These are phyloP conservation scores for Atrina japonica DNA, from an alignment of 2,888 invertebrate species.

Conservation along the genomic window DNA sequence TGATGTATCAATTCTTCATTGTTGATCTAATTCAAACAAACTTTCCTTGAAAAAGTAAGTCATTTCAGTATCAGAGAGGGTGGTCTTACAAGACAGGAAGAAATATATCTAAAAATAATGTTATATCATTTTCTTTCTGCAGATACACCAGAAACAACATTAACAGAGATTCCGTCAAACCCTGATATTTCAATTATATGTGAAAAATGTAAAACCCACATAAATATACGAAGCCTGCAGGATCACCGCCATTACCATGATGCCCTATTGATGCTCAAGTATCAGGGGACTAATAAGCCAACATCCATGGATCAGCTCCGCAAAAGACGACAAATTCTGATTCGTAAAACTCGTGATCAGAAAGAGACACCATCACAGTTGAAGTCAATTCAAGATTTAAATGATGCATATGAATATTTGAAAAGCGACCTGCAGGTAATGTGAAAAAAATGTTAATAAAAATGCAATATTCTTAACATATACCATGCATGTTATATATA, in stretches of 20 bases:
- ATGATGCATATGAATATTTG: slow-evolving; percentile 77
- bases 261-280: slow-evolving; percentile 66
- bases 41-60: no score
- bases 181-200: slow-evolving; percentile 73
- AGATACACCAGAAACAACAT: slow-evolving; percentile 72
- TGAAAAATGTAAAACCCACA: slow-evolving; percentile 66
- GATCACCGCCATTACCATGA: slow-evolving; percentile 74
- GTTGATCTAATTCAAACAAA: no score
- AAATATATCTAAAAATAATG: not conserved
- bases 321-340: slow-evolving; percentile 64
- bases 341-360: slow-evolving; percentile 59
- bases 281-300: slow-evolving; percentile 59
- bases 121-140: slow-evolving; percentile 35
- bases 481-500: no score
- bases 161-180: slow-evolving; percentile 63
- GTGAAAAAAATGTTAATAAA: no score
- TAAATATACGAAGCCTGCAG: slow-evolving; percentile 63
- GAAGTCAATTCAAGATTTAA: slow-evolving; percentile 50
- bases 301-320: slow-evolving; percentile 62
- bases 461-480: no score
- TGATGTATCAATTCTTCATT: no score
- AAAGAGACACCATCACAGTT: slow-evolving; percentile 56
- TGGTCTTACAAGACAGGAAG: not conserved
- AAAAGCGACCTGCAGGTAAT: slow-evolving; percentile 72
- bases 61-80: not conserved